Base-by-base conservation (phyloP, 2,888 invertebrate species). In the Salticus scenicus region DNA sequence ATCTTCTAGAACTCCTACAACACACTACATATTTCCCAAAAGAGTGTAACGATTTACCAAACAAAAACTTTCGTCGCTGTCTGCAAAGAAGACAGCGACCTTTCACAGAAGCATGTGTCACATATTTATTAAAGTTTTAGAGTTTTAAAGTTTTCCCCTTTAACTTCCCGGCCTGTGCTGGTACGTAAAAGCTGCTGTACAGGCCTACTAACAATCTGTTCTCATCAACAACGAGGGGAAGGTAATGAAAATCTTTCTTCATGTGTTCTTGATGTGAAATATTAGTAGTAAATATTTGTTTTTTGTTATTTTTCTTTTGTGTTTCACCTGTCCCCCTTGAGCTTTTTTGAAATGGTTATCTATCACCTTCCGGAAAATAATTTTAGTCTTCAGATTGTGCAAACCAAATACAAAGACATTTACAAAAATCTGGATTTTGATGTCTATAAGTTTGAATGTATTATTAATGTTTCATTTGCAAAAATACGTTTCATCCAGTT, bases 231-330 rank as follows among this genome's bases (percentile, higher is more conserved):
- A 41, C 67, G 77, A 73, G 84, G 84, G 84, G 84, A 63, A 85
- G 84, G 84, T 85, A 85, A 85, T 79, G 78, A 77, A 69, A 69
- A 85, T 31, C 67, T 64, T 79, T 73, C 27, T 69, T 37, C 80
- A 42, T 77, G 42, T 72, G 67, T 71, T 71, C 69, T 64, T 82
- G 42, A 42, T 70, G 70, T 70, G 41, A 30, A 75, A 28, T 73
- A 31, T 67, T 33, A 51, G 57, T 27, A 51, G 12, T 51, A 27
- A 70, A 8, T 57, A 20, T 27, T 47, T 47, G 14, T 70, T 20
- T n/a, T 71, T 24, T 77, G 30, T 66, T 30, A 28, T 30, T 7
- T 12, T 66, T 30, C 28, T 10, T 66, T 1, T 66, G 24, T 72
- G 24, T 84, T 84, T 37, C 41, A 64, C 27, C 20, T 37, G 37